Evolutionary conservation across 2,888 invertebrate genomes (phyloP).

Genomic region (Ctenicera cuprea): DNA sequence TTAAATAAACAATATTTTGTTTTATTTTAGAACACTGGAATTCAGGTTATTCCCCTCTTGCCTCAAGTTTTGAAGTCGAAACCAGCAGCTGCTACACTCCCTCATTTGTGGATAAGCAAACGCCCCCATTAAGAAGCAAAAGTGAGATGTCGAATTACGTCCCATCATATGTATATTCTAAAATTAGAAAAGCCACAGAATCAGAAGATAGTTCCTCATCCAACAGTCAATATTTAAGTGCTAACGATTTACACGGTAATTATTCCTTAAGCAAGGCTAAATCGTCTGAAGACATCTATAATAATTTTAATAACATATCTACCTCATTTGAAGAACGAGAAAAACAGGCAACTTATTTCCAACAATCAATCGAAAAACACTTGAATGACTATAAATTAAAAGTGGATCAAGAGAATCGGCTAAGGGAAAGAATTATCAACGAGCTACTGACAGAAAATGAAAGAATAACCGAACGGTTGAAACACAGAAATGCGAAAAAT

Average conservation of each 20-base stretch:
- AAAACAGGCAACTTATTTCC: neutral
- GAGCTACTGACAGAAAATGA: slow-evolving; percentile 67
- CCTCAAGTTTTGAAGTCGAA: neutral
- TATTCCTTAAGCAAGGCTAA: slow-evolving; percentile 60
- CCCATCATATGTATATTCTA: slow-evolving; percentile 62
- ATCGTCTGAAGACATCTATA: slow-evolving; percentile 63
- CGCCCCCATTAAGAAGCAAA: slow-evolving; percentile 59
- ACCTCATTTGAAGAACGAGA: neutral
- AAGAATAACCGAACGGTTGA: slow-evolving; percentile 60
- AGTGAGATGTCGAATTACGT: slow-evolving; percentile 66
- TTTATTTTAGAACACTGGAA: slow-evolving; percentile 7
- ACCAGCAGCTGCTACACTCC: slow-evolving; percentile 57
- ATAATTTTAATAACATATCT: slow-evolving; percentile 8
- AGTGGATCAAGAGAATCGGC: slow-evolving; percentile 66
- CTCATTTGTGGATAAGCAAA: slow-evolving; percentile 54
- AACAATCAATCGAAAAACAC: slow-evolving; percentile 38
- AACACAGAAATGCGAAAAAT: slow-evolving; percentile 22
- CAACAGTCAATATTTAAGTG: neutral
- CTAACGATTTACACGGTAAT: slow-evolving; percentile 18
- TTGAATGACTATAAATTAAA: slow-evolving; percentile 64
- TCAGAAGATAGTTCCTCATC: slow-evolving; percentile 9
- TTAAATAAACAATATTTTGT: neutral
- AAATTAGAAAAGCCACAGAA: slow-evolving; percentile 59
- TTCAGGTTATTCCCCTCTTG: neutral
- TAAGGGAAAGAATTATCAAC: slow-evolving; percentile 67